These are phyloP conservation scores for Tortrix viridana DNA, from an alignment of 2,888 invertebrate genomes.

Conservation along the genomic window DNA sequence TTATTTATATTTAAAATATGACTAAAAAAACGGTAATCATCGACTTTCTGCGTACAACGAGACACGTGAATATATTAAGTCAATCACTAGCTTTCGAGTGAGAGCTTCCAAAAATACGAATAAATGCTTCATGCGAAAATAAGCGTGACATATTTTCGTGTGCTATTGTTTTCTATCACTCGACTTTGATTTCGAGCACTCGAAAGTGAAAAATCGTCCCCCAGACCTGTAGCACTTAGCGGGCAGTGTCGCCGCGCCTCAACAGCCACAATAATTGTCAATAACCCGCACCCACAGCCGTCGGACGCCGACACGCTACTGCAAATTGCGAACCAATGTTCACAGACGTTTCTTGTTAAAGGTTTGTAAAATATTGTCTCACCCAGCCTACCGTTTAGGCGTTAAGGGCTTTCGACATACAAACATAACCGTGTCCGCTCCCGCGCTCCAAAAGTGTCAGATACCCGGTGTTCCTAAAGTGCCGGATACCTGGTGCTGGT, in stretches of 20 bases:
- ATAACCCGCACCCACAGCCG: conserved; percentile 6
- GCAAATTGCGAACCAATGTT: conserved; percentile 29
- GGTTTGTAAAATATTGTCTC: conserved; percentile 23
- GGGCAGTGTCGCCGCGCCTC: conserved; percentile 4
- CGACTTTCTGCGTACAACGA: no score
- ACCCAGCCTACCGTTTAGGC: conserved; percentile 4
- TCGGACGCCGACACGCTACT: conserved; percentile 1
- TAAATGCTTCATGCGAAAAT: no score
- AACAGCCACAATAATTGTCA: conserved; percentile 19
- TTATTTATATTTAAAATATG: no score
- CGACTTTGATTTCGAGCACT: no score
- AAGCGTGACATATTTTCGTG: no score
- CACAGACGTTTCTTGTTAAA: conserved; percentile 17
- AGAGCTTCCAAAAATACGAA: no score
- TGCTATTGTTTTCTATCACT: no score
- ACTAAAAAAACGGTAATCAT: no score
- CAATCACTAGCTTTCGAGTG: no score
- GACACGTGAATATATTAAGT: no score
- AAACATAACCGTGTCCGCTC: conserved; percentile 14
- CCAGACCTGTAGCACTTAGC: conserved; percentile 25
- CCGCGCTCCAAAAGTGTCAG: conserved; percentile 15
- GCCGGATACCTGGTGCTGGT: background rate
- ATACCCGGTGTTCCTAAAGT: background rate
- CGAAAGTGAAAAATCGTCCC: no score
- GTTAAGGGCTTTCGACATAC: background rate